phyloP scores from a whole-genome alignment of 2,113 vertebrate species.

The Scopus umbretta region DNA sequence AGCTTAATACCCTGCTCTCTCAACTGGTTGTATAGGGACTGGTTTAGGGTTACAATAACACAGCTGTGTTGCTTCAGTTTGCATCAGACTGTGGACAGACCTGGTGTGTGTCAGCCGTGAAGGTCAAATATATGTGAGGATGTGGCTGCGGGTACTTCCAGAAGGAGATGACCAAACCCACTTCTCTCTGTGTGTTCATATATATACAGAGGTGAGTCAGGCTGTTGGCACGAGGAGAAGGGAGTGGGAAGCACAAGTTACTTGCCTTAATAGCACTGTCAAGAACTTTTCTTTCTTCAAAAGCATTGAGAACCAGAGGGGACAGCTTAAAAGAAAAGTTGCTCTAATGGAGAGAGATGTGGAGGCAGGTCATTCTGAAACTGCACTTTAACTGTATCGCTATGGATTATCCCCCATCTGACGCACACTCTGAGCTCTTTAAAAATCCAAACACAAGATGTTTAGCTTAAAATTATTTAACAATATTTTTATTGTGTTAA shows the following conservation, averaged over 20 bases:
- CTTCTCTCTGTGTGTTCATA: neutral
- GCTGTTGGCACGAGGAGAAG: neutral
- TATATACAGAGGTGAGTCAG: neutral
- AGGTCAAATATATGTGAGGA: neutral
- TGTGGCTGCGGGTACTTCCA: neutral
- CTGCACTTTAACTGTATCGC: neutral
- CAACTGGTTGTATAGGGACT: neutral
- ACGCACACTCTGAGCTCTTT: slow-evolving; percentile 33
- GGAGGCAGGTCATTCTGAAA: neutral
- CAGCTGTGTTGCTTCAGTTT: neutral
- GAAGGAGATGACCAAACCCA: neutral
- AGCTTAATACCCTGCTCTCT: neutral
- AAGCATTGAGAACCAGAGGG: slow-evolving; percentile 1
- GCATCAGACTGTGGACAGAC: rapidly evolving
- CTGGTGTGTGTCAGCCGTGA: rapidly evolving
- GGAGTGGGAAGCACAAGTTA: neutral
- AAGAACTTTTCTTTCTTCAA: slow-evolving; percentile 18
- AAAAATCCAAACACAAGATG: slow-evolving; percentile 65
- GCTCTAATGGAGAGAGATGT: neutral
- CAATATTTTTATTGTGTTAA: slow-evolving; percentile 27
- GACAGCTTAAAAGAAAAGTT: slow-evolving; percentile 47
- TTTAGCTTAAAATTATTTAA: slow-evolving; percentile 66
- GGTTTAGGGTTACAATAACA: neutral
- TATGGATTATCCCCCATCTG: slow-evolving; percentile 18
- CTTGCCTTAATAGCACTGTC: slow-evolving; percentile 32